A percentile compares a stretch with the other conserved stretches of the same genome.
Evolutionary conservation across 2,797 vertebrate genomes (phyloP).

Genomic region (Catharus ustulatus): DNA sequence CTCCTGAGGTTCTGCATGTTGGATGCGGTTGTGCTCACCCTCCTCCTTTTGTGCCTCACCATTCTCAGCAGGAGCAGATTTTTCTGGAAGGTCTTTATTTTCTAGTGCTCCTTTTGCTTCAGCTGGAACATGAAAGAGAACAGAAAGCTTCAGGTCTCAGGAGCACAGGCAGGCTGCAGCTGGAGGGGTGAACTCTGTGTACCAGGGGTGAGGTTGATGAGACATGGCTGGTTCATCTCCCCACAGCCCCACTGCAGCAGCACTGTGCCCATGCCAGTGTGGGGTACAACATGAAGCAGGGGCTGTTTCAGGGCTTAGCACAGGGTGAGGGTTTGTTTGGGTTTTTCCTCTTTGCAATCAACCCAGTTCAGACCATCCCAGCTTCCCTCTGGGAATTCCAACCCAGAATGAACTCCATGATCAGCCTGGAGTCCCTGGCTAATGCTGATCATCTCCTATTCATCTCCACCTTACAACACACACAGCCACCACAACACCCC

Average conservation of each 20-base stretch:
- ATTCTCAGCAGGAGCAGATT: neutral
- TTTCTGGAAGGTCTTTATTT: neutral
- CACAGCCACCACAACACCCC: neutral
- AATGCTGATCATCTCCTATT: neutral
- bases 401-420: neutral
- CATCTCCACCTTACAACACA: neutral
- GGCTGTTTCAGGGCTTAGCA: neutral
- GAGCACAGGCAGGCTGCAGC: neutral
- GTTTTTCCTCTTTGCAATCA: neutral
- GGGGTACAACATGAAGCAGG: neutral
- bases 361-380: neutral
- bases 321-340: neutral
- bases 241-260: neutral
- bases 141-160: neutral
- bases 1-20: neutral
- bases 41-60: conserved; percentile 1
- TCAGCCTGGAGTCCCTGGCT: neutral
- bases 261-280: neutral
- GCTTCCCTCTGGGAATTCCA: neutral
- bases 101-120: neutral
- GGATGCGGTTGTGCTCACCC: neutral
- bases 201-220: neutral
- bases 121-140: neutral
- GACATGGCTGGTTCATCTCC: fast-evolving
- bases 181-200: neutral